These are phyloP conservation scores for Helicoverpa zea DNA, from an alignment of 1,140 invertebrate genomes.

Conservation along the genomic window DNA sequence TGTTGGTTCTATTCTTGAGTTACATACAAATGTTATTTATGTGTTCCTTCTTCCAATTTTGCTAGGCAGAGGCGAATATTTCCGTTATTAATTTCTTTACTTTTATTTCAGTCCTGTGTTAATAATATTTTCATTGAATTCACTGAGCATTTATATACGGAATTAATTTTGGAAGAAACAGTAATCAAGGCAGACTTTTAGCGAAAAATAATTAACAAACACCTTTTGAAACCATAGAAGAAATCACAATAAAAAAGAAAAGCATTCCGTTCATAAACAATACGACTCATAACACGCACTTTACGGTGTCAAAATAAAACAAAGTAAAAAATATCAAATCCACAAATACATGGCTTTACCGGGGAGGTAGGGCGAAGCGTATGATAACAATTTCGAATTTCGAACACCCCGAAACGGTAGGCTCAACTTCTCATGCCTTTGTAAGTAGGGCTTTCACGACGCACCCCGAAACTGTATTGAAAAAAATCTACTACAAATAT, in stretches of 20 bases:
- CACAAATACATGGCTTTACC: constrained; percentile 29
- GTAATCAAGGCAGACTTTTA: background rate
- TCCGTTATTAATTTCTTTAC: too few species aligned
- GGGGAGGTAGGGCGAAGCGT: constrained; percentile 47
- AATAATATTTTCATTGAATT: too few species aligned
- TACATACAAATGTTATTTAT: background rate
- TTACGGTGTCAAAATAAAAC: constrained; percentile 41
- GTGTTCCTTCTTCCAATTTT: too few species aligned
- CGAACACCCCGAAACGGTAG: constrained; percentile 54
- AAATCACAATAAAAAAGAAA: constrained; percentile 31
- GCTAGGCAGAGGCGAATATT: too few species aligned
- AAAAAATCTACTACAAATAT: constrained; percentile 24
- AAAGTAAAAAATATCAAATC: constrained; percentile 47
- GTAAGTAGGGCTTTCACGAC: constrained; percentile 62
- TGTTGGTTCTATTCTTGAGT: background rate
- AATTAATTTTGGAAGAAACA: background rate
- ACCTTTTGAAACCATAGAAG: background rate
- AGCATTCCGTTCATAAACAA: constrained; percentile 18
- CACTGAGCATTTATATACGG: too few species aligned
- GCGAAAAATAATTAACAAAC: background rate
- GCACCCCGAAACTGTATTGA: constrained; percentile 30
- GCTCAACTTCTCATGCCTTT: constrained; percentile 63
- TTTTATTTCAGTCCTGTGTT: too few species aligned
- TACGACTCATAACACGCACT: constrained; percentile 38
- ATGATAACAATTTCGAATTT: constrained; percentile 60